Evolutionary conservation across 2,888 invertebrate species (phyloP), one percentile per base, ranked within the genome.

Genomic region (Rhagophthalmus giganteus): DNA sequence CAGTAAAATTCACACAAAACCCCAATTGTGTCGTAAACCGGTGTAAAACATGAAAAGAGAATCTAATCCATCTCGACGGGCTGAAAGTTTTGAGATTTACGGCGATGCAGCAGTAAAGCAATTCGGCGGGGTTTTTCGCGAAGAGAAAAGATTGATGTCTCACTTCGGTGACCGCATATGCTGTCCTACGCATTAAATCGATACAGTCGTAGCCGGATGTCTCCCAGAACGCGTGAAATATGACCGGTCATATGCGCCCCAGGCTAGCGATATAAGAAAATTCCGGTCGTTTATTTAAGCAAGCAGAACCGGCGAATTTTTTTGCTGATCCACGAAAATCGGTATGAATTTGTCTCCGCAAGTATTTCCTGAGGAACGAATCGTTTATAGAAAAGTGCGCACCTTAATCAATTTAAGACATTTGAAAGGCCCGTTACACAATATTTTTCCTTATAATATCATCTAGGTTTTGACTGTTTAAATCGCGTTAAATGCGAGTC

Each of bases 31-130:
- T 63, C 67, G 67, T 69, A 67, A 69, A 68, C 63, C 59, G 66
- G 64, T 67, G 67, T 69, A 67, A 66, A 68, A 67, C 69, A 66
- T 57, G 67, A 64, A 67, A 65, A 60, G 64, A 61, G 66, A 66
- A 68, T 66, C 68, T 69, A 67, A 69, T 69, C 68, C 67, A 68
- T 68, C 67, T 66, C 63, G 64, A 66, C 64, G 63, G 63, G 64
- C 53, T 60, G 62, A 64, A 67, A 67, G 63, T 65, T 66, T 57
- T 54, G 51, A 63, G 65, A 66, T 66, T 67, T 68, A 66, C 64
- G 65, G 60, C 56, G 54, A 58, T 60, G 60, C 60, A 59, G 61
- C 58, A 60, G 64, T 63, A 62, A 62, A 64, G 65, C 68, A 66
- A 67, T 67, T 68, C 61, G 55, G 53, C 35, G 54, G 40, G n/a